Evolutionary conservation across 2,113 vertebrate genomes (phyloP), one percentile per base, ranked within the genome.

Genomic region (Xiphophorus hellerii): DNA sequence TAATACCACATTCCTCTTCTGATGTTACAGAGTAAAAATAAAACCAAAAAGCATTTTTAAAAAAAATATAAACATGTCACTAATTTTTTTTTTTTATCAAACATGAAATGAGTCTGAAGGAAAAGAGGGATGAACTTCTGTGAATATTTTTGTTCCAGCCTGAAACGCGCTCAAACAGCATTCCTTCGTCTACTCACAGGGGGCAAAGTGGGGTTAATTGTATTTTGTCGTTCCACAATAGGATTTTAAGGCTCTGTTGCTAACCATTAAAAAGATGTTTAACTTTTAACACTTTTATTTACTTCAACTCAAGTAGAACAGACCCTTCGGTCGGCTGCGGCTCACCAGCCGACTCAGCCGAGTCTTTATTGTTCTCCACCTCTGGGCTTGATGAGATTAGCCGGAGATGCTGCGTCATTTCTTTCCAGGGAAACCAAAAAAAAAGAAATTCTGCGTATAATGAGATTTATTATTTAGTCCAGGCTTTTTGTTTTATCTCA

Each of bases 341-440:
- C 73, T 64, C 27, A 8, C n/a, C 44, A 35, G 10, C 25, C 29
- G 30, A 31, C 15, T 12, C 35, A 48, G 20, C 68, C 10, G 4
- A n/a, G 30, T n/a, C 77, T 62, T 3, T 7, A 73, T 73, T 58
- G 42, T 60, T 75, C 14, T 68, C 48, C 20, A 11, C 11, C 37
- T 60, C 35, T 60, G 29, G 39, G 33, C 13, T 71, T 39, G 69
- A 72, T 74, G 33, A 75, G 10, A 14, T 14, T 62, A 22, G 15
- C 17, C 35, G 22, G 25, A 75, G 22, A 44, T 62, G 7, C 48
- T 28, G 9, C 13, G 25, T 31, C 42, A 66, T 71, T 80, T 74
- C 48, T 69, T 64, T 8, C 14, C 3, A 76, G 64, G 2, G n/a
- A 39, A 15, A 51, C 17, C 27, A 74, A 58, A 74, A 76, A 71